Base-by-base conservation (phyloP, 92 coral and sea anemone genomes). In the Blastomussa wellsi region DNA sequence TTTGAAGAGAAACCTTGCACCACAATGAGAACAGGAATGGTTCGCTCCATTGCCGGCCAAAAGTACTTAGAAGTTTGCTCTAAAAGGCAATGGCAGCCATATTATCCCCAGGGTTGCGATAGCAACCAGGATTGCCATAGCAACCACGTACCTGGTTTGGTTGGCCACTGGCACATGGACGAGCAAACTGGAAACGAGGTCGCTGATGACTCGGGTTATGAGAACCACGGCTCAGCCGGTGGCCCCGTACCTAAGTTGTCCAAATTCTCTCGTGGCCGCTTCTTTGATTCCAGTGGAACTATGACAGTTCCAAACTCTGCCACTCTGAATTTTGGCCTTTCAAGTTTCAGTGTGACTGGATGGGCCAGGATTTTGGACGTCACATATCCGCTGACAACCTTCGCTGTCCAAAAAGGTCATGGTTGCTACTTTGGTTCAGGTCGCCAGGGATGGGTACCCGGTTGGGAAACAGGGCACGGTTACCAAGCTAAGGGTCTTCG, bases 141-240 rank as follows among this genome's bases (percentile, higher is more conserved):
- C 81, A 77, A 38, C 81, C 84, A 33, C 26, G 67, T 60, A 2
- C 32, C 67, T n/a, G 15, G 31, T 60, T 60, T 60, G 67, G 26
- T 60, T 60, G 67, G 67, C 13, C 67, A 60, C 72, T 93, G 95
- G 93, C 90, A 83, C 44, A 93, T 93, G 95, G 93, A 90, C 88
- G 95, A 93, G 88, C 90, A 90, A 66, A 86, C 95, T 53, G 95
- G 95, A 38, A 77, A 65, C 90, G 67, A 85, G 74, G 93, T 93
- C 49, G 93, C 88, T 5, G 95, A 93, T 77, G 95, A 93, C 66
- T 93, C 95, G 49, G 95, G 93, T 16, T 41, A 82, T 76, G 95
- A 86, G 78, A 82, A 93, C 82, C 95, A 93, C 74, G 95, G 90
- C 53, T 85, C 80, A 29, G 88, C 92, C 57, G 47, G 66, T 49